These are phyloP conservation scores for Drosophila sproati DNA, from an alignment of 1,140 invertebrate genomes.

Conservation along the genomic window DNA sequence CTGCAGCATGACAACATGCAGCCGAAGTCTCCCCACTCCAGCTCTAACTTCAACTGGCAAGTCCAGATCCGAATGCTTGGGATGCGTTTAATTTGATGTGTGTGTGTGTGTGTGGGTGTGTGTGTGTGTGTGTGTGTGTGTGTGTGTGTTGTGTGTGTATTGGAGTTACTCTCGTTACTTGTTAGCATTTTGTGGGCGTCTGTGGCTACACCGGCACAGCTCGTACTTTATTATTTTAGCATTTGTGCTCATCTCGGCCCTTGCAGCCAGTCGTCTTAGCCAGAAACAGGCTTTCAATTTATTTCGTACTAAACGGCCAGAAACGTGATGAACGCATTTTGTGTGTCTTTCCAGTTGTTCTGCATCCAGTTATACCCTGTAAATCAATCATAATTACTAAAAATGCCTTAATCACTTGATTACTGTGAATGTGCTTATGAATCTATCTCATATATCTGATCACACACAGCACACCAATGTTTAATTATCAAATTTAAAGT, in stretches of 20 bases:
- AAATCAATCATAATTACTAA: background rate
- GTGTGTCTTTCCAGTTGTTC: slow-evolving; percentile 26
- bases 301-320: slow-evolving; percentile 60
- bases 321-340: slow-evolving; percentile 77
- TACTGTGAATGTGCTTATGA: too few relatives aligned
- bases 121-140: slow-evolving; percentile 12
- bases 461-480: too few relatives aligned
- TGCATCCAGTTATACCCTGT: slow-evolving; percentile 7
- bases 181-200: slow-evolving; percentile 74
- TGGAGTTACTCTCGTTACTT: slow-evolving; percentile 49
- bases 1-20: slow-evolving; percentile 26
- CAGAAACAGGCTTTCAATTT: slow-evolving; percentile 52
- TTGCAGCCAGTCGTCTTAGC: slow-evolving; percentile 11
- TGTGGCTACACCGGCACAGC: slow-evolving; percentile 23
- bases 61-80: slow-evolving; percentile 13
- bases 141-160: background rate
- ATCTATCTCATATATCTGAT: too few relatives aligned
- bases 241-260: slow-evolving; percentile 19
- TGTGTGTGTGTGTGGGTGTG: slow-evolving; percentile 4
- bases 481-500: too few relatives aligned
- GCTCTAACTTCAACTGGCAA: background rate
- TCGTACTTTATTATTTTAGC: slow-evolving; percentile 40
- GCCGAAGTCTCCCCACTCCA: background rate
- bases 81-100: slow-evolving; percentile 21
- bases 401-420: too few relatives aligned